Base-by-base conservation (phyloP, 2,113 vertebrate genomes). In the Donacobius atricapilla region DNA sequence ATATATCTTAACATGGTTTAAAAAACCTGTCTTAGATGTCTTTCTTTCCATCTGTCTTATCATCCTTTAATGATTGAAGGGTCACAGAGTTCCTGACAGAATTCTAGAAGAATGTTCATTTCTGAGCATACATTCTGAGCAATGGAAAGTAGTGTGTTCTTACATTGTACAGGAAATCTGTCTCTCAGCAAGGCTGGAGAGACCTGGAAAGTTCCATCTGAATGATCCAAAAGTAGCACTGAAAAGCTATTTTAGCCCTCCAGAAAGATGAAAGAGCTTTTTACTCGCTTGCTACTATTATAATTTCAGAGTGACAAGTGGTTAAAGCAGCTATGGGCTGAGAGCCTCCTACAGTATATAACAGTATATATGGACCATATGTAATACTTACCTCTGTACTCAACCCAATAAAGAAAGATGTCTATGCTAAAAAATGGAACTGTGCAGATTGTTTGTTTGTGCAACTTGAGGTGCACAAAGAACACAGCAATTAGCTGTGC, bases 221-320 rank as follows among this genome's bases (percentile, higher is more conserved):
- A 94, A 76, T 64, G 86, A 96, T 93, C 87, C 75, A 73, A 95
- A 83, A 87, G 76, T 70, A 78, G 83, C 75, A 68, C 4, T 94
- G 87, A 83, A 93, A 79, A 78, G 56, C 45, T 94, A 13, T 68
- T 96, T 95, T 83, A 92, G 69, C 72, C 79, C 45, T 86, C 68
- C 69, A 81, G 83, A 76, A 96, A 85, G 80, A 89, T 87, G 58
- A 65, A 95, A 90, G 65, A 89, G 45, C 53, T 89, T 89, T 95
- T 75, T 75, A 76, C 89, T 95, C 39, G 42, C 83, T 90, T 83
- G 64, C 63, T 83, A 48, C 81, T 78, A 56, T 94, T 86, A 83
- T 65, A 94, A 87, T 93, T 96, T 96, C 88, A 95, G 89, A 93
- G 84, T 95, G 92, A 94, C 70, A 94, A 65, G 86, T 80, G 93